Base-by-base conservation (phyloP, 2,113 vertebrate genomes). In the Accipiter cooperii region DNA sequence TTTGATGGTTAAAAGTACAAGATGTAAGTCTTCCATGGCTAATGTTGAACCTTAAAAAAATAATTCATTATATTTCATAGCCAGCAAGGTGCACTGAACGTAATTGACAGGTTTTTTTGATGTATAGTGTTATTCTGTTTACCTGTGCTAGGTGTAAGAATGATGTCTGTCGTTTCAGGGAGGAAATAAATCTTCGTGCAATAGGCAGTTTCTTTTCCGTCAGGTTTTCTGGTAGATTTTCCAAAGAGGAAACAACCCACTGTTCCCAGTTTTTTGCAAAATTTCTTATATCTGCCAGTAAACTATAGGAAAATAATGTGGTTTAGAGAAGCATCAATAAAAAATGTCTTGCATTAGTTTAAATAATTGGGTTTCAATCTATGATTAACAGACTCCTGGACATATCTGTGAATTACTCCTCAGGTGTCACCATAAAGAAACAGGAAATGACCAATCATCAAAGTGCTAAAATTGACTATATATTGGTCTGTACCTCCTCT, bases 221-320 rank as follows among this genome's bases (percentile, higher is more conserved):
- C 49, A 99, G 98, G 88, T 97, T 98, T 98, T 99, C 98, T 24
- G 99, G 99, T 84, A 99, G 98, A 94, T 99, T 99, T 98, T 99
- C 99, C 97, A 99, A 97, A 64, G 99, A 99, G 46, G 99, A 99
- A 96, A 98, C 97, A 77, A 99, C 98, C 99, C 99, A 99, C 85
- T 99, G 99, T 85, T 99, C 99, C 99, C 99, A 99, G 96, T 99
- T 99, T 97, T 99, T 99, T 91, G 99, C 99, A 98, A 99, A 99
- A 97, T 99, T 99, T 87, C 99, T 98, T 97, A 99, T 99, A 91
- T 99, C 99, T 97, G 99, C 98, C 96, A 99, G 96, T 95, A 99
- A 98, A 97, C 99, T 99, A 93, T 36, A 95, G 49, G 57, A 18
- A 83, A 95, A 95, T 94, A 92, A 71, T 3, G 33, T 47, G 4